phyloP scores from a whole-genome alignment of 2,113 vertebrate genomes.

The Spea multiplicata region DNA sequence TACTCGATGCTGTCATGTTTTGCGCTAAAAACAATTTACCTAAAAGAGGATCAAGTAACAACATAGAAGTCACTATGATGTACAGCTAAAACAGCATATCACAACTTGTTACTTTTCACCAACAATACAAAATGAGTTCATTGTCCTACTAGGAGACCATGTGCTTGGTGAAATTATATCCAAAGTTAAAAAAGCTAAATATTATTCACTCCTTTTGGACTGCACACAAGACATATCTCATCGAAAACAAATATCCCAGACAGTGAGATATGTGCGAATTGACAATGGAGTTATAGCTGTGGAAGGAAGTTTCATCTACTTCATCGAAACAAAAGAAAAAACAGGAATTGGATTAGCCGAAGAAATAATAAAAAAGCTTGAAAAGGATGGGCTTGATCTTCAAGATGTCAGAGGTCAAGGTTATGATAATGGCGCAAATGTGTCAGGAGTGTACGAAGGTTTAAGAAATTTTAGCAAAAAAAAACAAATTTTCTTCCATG shows the following conservation, averaged over 20 bases:
- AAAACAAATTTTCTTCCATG: not conserved
- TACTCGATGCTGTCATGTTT: not conserved
- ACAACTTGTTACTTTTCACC: not conserved
- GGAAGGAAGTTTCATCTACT: not conserved
- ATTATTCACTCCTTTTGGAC: slow-evolving; percentile 3
- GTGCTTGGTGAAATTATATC: not conserved
- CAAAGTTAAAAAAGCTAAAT: not conserved
- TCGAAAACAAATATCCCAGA: not conserved
- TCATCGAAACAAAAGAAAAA: slow-evolving; percentile 7
- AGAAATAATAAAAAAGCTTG: not conserved
- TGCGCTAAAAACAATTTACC: not conserved
- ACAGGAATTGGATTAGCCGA: not conserved
- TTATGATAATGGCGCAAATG: slow-evolving; percentile 1
- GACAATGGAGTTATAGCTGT: not conserved
- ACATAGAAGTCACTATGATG: not conserved
- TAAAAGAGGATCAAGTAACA: too few relatives aligned
- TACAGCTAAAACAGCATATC: not conserved
- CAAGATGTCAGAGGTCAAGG: slow-evolving; percentile 1
- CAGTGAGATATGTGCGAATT: not conserved
- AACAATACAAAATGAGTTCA: slow-evolving; percentile 1
- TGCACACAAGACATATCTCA: slow-evolving; percentile 11
- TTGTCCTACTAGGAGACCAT: not conserved
- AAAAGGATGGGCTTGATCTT: not conserved
- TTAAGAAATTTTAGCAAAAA: not conserved
- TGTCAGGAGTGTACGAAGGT: slow-evolving; percentile 3